Base-by-base conservation (phyloP, 1,140 invertebrate genomes). In the Papilio aristodemus region DNA sequence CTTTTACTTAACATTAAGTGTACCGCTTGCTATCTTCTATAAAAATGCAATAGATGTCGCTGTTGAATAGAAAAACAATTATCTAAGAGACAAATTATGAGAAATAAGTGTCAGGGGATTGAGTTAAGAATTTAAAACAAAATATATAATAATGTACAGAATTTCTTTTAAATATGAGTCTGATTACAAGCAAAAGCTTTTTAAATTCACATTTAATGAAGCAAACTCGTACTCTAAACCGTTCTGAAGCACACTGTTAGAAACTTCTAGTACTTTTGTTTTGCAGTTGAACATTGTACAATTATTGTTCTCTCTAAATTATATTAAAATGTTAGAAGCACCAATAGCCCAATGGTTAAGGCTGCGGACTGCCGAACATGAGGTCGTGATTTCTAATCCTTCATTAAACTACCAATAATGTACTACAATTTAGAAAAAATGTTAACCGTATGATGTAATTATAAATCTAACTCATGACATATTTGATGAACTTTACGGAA, bases 141-240 rank as follows among this genome's bases (percentile, higher is more conserved):
- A 54, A 25, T 54, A 54, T 54, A 25, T 10, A 54, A 54, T 19
- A 22, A 54, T 9, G 46, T 46, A 46, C 46, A 19, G 19, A 54
- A 54, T 54, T 54, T 54, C 22, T 10, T 19, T 54, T 54, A 54
- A 54, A 9, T 54, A 50, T 10, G 46, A 22, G 6, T 54, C 46
- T 54, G 19, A 22, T 54, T 54, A 19, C 46, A 22, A 54, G 46
- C 46, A 54, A 22, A 54, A 54, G 46, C 22, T 54, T 19, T 54
- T 9, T 17, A 54, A 54, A 54, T 54, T 54, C 46, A 22, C 46
- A 22, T 54, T 54, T 54, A 54, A 54, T 54, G 46, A 54, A 54
- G 46, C 46, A 25, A 54, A 54, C 10, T 54, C 46, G 17, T 54
- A 54, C 46, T 25, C 46, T 54, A 22, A 25, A 19, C 46, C 46